phyloP scores from a whole-genome alignment of 1,140 invertebrate species.

The Neuroterus valhalla region DNA sequence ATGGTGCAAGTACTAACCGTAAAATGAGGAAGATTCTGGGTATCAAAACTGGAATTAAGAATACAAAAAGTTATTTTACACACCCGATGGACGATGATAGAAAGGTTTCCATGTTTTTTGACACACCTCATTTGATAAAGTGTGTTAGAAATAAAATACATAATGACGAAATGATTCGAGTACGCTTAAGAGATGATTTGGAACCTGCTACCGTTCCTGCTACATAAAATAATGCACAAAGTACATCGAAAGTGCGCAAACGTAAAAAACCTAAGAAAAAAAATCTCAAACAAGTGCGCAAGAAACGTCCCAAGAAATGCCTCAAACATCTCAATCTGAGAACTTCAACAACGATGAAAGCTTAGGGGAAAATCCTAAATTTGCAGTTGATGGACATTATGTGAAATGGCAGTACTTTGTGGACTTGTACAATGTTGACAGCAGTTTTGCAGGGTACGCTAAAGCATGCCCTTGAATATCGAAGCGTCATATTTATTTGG shows the following conservation, averaged over 20 bases:
- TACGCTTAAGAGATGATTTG: conserved; percentile 34
- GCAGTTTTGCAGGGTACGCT: background rate
- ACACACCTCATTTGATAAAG: conserved; percentile 49
- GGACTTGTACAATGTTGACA: conserved; percentile 35
- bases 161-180: conserved; percentile 27
- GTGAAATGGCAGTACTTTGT: no score
- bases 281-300: no score
- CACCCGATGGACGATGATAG: conserved; percentile 44
- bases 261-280: no score
- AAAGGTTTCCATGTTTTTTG: conserved; percentile 48
- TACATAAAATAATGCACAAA: background rate
- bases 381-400: no score
- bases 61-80: conserved; percentile 39
- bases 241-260: background rate
- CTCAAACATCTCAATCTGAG: no score
- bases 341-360: no score
- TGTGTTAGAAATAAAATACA: conserved; percentile 47
- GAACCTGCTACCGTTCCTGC: background rate
- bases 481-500: conserved; percentile 39
- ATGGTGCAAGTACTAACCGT: no score
- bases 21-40: conserved; percentile 32
- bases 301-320: no score
- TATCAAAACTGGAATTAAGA: background rate
- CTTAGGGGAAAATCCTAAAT: no score
- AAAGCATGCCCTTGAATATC: conserved; percentile 49